phyloP scores from a whole-genome alignment of 1,140 invertebrate species.

The Grapholita molesta region DNA sequence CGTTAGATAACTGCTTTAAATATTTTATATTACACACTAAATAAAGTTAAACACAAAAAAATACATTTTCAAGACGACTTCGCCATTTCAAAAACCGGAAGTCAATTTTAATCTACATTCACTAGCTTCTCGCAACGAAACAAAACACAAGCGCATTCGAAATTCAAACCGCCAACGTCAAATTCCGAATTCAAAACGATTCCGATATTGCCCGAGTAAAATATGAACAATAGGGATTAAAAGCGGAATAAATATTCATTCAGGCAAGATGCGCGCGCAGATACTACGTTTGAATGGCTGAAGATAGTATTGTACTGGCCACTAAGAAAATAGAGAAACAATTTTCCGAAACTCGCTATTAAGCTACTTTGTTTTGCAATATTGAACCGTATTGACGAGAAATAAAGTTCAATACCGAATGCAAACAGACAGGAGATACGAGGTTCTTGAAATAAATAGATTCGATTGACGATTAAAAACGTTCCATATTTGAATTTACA shows the following conservation, averaged over 20 bases:
- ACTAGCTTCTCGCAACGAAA: neutral
- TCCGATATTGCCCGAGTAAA: slow-evolving; percentile 18
- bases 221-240: slow-evolving; percentile 57
- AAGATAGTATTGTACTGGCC: slow-evolving; percentile 58
- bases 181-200: slow-evolving; percentile 12
- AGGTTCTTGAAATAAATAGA: neutral
- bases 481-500: slow-evolving; percentile 67
- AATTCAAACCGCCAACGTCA: slow-evolving; percentile 13
- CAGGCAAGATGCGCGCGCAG: slow-evolving; percentile 49
- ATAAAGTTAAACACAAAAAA: no score
- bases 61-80: no score
- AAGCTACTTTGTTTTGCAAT: neutral
- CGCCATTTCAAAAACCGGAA: no score
- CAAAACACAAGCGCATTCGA: slow-evolving; percentile 8
- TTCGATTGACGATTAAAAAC: slow-evolving; percentile 55
- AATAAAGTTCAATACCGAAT: neutral
- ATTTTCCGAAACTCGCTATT: neutral
- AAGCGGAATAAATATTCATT: slow-evolving; percentile 66
- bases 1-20: no score
- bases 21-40: no score
- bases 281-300: slow-evolving; percentile 54
- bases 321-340: slow-evolving; percentile 37
- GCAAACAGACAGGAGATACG: neutral
- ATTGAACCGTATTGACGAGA: neutral
- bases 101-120: neutral